Evolutionary conservation across 1,140 invertebrate species (phyloP), one percentile per base, ranked within the genome.

Genomic region (Zaprionus ghesquierei): DNA sequence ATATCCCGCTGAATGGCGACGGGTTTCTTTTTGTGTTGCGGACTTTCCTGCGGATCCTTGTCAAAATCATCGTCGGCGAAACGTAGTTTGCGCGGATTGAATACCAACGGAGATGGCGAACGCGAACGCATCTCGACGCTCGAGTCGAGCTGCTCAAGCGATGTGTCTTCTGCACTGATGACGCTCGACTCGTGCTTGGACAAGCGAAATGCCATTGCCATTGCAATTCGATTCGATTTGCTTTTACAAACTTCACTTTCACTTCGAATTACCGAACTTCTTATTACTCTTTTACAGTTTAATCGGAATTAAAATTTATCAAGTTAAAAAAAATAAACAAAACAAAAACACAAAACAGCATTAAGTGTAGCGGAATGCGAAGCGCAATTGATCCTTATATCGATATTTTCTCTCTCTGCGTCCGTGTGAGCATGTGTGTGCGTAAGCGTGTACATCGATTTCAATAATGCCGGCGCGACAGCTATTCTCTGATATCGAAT

Each of bases 31-130:
- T 54, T 72, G 6, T 60, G 58, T 58, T 75, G 87, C 77, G 75
- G 82, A 89, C 75, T 81, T 33, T 79, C 69, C 41, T 49, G 55
- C 20, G 63, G 10, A 77, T 90, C 79, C 81, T 90, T 81, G 77
- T 87, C 87, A 79, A 81, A 86, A 15, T 91, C 90, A 31, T 91
- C 80, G 25, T 81, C 76, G 62, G 86, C 90, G 46, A 91, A 91
- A 25, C 86, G 73, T 20, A 91, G 69, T 60, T 91, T 91, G 27
- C 90, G 81, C 38, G 90, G 90, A 74, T 90, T 77, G 31, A 91
- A 85, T 49, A 78, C 53, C 55, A 81, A 54, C 41, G 86, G 77
- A 51, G 85, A 72, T 25, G 85, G 89, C 8, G 89, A 85, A 20
- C 85, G 79, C 29, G 89, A 91, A 49, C 71, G 72, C 89, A 91